A percentile compares a stretch with the other conserved stretches of the same genome.
These are phyloP conservation scores for Catocala fraxini DNA, from an alignment of 2,888 invertebrate species.

Conservation along the genomic window DNA sequence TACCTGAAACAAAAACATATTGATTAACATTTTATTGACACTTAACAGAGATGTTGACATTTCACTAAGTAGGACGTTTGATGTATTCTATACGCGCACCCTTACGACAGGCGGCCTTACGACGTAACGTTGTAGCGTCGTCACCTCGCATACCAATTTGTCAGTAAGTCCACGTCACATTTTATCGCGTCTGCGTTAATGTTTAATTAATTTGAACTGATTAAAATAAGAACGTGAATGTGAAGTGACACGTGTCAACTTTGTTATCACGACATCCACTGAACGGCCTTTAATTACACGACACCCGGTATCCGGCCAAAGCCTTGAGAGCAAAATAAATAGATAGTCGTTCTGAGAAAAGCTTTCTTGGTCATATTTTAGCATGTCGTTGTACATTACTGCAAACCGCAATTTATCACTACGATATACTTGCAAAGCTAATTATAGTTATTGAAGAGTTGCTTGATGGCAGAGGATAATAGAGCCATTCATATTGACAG, in stretches of 20 bases:
- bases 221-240: slow-evolving; percentile 31
- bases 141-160: slow-evolving; percentile 48
- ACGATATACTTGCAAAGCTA: slow-evolving; percentile 4
- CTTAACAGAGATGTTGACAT: slow-evolving; percentile 65
- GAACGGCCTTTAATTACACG: slow-evolving; percentile 39
- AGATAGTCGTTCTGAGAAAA: slow-evolving; percentile 21
- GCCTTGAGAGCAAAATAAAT: slow-evolving; percentile 42
- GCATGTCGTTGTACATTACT: background rate
- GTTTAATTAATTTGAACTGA: slow-evolving; percentile 36
- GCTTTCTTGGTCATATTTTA: slow-evolving; percentile 1
- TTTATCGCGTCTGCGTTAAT: slow-evolving; percentile 35
- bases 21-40: slow-evolving; percentile 59
- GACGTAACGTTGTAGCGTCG: slow-evolving; percentile 63
- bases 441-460: slow-evolving; percentile 15
- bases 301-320: slow-evolving; percentile 30
- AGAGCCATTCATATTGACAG: slow-evolving; percentile 19
- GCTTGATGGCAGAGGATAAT: slow-evolving; percentile 28
- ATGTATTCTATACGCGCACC: slow-evolving; percentile 67
- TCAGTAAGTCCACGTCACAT: slow-evolving; percentile 32
- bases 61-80: slow-evolving; percentile 67
- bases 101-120: slow-evolving; percentile 72
- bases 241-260: slow-evolving; percentile 39
- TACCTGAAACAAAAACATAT: slow-evolving; percentile 73
- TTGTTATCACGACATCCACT: slow-evolving; percentile 36
- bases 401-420: background rate